Conservation (phyloP, 1,140 invertebrate species). For the Lordiphosa mommai region DNA sequence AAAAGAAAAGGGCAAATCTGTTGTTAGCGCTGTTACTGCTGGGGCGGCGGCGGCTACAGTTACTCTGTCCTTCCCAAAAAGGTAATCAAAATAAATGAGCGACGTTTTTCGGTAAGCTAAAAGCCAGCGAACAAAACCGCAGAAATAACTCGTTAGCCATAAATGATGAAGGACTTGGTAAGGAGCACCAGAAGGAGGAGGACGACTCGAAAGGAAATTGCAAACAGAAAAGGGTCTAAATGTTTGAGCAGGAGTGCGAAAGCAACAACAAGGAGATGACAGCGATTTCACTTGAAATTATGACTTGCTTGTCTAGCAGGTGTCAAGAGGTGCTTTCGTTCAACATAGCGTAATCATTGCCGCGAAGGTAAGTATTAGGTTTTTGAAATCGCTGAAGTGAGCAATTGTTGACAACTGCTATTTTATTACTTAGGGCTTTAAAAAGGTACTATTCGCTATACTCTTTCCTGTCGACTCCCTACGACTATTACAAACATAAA, state of each 20-base stretch:
- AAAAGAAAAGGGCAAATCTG: slow-evolving; percentile 26
- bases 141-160: slow-evolving; percentile 63
- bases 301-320: slow-evolving; percentile 42
- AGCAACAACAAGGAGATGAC: slow-evolving; percentile 6
- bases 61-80: slow-evolving; percentile 38
- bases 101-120: slow-evolving; percentile 52
- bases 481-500: no score
- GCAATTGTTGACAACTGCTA: neutral
- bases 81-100: slow-evolving; percentile 77
- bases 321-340: slow-evolving; percentile 38
- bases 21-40: slow-evolving; percentile 36
- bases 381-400: slow-evolving; percentile 34
- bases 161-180: slow-evolving; percentile 36
- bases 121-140: slow-evolving; percentile 24
- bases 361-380: neutral
- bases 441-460: no score
- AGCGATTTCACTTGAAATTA: slow-evolving; percentile 37
- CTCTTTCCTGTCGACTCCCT: no score
- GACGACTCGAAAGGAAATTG: neutral
- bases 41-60: no score
- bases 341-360: slow-evolving; percentile 43
- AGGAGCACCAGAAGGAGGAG: slow-evolving; percentile 1
- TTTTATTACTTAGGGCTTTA: no score
- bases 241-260: slow-evolving; percentile 9
- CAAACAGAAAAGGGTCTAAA: slow-evolving; percentile 8